Conservation (phyloP, 2,888 invertebrate species). For the Himalopsyche japonica region DNA sequence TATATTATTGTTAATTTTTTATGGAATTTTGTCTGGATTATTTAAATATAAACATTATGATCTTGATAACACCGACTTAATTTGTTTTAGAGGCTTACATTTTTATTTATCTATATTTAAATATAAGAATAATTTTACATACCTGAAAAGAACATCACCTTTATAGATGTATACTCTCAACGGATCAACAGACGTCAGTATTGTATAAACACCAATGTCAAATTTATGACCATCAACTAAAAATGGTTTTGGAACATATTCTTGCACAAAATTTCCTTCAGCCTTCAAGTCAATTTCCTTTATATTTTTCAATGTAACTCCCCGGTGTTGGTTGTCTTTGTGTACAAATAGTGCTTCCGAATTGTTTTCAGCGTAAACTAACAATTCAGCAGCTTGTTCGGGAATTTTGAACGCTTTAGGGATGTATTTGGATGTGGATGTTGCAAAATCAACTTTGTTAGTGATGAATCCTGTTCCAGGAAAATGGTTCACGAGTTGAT, state of each 20-base stretch:
- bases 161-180: constrained; percentile 86
- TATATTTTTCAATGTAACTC: constrained; percentile 75
- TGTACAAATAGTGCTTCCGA: constrained; percentile 81
- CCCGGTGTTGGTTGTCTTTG: constrained; percentile 90
- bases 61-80: too few relatives aligned
- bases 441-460: constrained; percentile 86
- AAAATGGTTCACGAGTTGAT: constrained; percentile 90
- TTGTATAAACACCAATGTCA: constrained; percentile 94
- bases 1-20: too few relatives aligned
- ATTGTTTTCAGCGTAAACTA: constrained; percentile 68
- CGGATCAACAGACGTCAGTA: constrained; percentile 89
- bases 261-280: constrained; percentile 84
- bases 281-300: constrained; percentile 70
- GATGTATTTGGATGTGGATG: constrained; percentile 75
- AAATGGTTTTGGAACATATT: constrained; percentile 85
- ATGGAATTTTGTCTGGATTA: too few relatives aligned
- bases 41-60: too few relatives aligned
- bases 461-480: constrained; percentile 93
- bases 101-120: too few relatives aligned
- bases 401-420: constrained; percentile 91
- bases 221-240: constrained; percentile 93
- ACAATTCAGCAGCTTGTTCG: constrained; percentile 68
- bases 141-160: constrained; percentile 88
- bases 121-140: constrained; percentile 37
- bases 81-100: too few relatives aligned